Evolutionary conservation across 2,797 vertebrate genomes (phyloP), one percentile per base, ranked within the genome.

Genomic region (Molothrus ater): DNA sequence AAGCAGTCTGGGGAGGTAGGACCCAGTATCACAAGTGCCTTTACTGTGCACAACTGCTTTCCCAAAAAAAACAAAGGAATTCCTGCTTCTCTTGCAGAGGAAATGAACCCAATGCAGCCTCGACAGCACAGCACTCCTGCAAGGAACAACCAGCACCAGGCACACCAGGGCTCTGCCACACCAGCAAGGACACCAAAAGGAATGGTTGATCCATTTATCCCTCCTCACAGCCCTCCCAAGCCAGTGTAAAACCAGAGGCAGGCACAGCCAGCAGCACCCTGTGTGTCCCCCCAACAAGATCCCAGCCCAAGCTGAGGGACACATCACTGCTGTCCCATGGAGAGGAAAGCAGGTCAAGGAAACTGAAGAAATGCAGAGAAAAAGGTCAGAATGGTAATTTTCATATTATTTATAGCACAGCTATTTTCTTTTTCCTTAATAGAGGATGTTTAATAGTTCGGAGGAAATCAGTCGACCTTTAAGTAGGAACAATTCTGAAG

Each of bases 71-170:
- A 0, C 10, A 43, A 17, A 47, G 43, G 79, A n/a, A 32, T 7
- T 66, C 71, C 48, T 45, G 7, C 7, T 16, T 16, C 40, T 56
- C 78, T 15, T 10, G 22, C 43, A 10, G 18, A 51, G 50, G 28
- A 34, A 57, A 61, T 0, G 2, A 50, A 51, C 48, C 34, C 0
- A 0, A 8, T 1, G 31, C 26, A 34, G 60, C 26, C 42, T 9
- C 0, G 0, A 34, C 3, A 51, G 10, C 60, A 9, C 21, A 17
- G 43, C 48, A 11, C 34, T 66, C 26, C 50, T 29, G 54, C 64
- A 25, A 40, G 50, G 57, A 43, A 43, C 2, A n/a, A 11, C n/a
- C 70, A 19, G 5, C 0, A 13, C 4, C 10, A 4, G 48, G 48
- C 51, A 64, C 21, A 5, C 1, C 59, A 43, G 3, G 2, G 18